A percentile compares a stretch with the other conserved stretches of the same genome.
Evolutionary conservation across 2,888 invertebrate genomes (phyloP).

Genomic region (Auanema freiburgensis): DNA sequence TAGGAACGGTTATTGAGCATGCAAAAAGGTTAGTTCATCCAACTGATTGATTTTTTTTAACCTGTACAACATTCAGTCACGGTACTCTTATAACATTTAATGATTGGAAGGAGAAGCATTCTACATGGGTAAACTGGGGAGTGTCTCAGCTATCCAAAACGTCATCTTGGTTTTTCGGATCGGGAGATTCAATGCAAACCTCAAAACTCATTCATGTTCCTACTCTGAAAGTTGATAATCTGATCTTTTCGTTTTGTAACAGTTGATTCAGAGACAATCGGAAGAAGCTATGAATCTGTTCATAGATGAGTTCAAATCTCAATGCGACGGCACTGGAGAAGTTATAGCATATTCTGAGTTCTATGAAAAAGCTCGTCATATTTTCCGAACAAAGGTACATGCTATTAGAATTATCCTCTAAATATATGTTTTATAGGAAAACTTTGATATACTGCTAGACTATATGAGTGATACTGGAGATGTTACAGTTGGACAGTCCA

Average conservation of each 20-base stretch:
- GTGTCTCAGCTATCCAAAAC: slow-evolving; percentile 29
- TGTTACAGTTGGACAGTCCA: slow-evolving; percentile 44
- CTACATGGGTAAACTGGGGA: slow-evolving; percentile 47
- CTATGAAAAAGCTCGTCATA: slow-evolving; percentile 22
- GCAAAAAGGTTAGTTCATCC: slow-evolving; percentile 41
- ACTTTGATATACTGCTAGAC: slow-evolving; percentile 47
- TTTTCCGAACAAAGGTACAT: slow-evolving; percentile 19
- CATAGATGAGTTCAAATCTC: slow-evolving; percentile 41
- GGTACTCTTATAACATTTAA: slow-evolving; percentile 30
- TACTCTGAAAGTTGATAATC: slow-evolving; percentile 29
- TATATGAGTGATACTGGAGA: slow-evolving; percentile 41
- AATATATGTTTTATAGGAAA: slow-evolving; percentile 23
- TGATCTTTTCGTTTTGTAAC: not conserved
- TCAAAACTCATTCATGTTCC: slow-evolving; percentile 37
- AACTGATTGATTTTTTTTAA: not conserved
- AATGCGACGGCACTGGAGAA: slow-evolving; percentile 48
- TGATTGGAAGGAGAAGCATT: slow-evolving; percentile 41
- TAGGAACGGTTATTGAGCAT: slow-evolving; percentile 47
- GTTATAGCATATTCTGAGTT: slow-evolving; percentile 41
- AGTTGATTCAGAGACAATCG: slow-evolving; percentile 28
- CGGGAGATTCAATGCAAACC: slow-evolving; percentile 12
- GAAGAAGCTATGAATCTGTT: slow-evolving; percentile 32
- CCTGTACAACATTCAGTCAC: slow-evolving; percentile 26
- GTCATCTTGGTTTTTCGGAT: slow-evolving; percentile 37
- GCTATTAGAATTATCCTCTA: no score